These are phyloP conservation scores for Anneissia japonica DNA, from an alignment of 35 echinoderm and acorn worm genomes.

Conservation along the genomic window DNA sequence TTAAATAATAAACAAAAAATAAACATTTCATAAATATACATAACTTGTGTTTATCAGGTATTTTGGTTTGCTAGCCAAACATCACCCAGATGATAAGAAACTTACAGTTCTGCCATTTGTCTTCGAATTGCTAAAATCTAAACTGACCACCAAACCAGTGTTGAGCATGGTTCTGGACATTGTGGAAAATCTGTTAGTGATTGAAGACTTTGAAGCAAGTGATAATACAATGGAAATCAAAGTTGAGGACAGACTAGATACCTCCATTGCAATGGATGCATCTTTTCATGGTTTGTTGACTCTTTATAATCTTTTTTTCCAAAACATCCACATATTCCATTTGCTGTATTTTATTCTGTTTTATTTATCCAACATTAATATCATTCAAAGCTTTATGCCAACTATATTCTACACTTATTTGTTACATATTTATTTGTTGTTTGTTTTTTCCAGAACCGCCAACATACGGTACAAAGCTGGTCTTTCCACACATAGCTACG, in stretches of 20 bases:
- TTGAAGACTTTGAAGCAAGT: constrained; percentile 40
- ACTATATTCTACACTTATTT: too few species aligned
- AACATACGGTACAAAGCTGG: constrained; percentile 40
- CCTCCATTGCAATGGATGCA: background rate
- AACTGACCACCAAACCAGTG: constrained; percentile 24
- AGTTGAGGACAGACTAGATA: background rate
- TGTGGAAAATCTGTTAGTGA: constrained; percentile 47
- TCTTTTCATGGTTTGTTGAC: background rate
- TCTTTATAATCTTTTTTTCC: background rate
- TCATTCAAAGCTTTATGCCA: too few species aligned
- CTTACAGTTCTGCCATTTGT: constrained; percentile 46
- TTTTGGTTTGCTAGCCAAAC: constrained; percentile 55
- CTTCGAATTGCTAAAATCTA: constrained; percentile 46
- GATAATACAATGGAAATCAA: background rate
- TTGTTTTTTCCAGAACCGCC: constrained; percentile 13
- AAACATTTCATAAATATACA: background rate
- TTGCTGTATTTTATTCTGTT: too few species aligned
- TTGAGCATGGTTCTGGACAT: constrained; percentile 77
- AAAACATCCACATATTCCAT: too few species aligned
- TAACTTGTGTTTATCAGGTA: background rate
- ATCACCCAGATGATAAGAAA: constrained; percentile 37
- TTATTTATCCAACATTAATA: too few species aligned
- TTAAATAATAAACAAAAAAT: too few species aligned
- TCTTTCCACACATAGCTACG: constrained; percentile 54
- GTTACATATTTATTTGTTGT: too few species aligned